phyloP scores from a whole-genome alignment of 2,797 vertebrate species.

The Glyptemys insculpta region DNA sequence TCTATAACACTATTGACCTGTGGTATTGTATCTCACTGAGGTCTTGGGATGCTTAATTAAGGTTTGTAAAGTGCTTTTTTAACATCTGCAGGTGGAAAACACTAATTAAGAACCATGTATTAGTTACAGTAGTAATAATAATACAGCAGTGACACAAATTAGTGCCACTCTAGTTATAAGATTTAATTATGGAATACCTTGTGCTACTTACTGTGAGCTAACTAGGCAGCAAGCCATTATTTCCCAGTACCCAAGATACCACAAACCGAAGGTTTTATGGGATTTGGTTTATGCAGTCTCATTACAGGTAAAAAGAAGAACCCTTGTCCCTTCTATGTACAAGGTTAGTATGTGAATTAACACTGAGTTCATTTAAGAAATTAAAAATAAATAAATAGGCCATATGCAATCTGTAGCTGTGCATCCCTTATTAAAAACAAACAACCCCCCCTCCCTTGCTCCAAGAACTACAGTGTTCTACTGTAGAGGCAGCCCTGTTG shows the following conservation, averaged over 20 bases:
- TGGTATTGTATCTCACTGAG: neutral
- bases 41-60: neutral
- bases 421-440: neutral
- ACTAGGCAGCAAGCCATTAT: neutral
- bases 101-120: neutral
- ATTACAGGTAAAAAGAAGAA: neutral
- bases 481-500: neutral
- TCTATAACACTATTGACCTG: neutral
- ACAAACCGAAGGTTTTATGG: neutral
- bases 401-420: neutral
- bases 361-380: constrained; percentile 6
- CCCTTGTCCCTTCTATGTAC: neutral
- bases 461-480: constrained; percentile 5
- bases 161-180: neutral
- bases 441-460: neutral
- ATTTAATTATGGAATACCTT: neutral
- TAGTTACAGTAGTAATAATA: neutral
- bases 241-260: neutral
- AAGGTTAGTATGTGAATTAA: neutral
- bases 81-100: neutral
- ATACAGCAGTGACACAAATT: constrained; percentile 6
- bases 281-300: neutral
- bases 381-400: neutral
- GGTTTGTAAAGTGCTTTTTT: neutral
- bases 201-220: neutral